A percentile compares a stretch with the other conserved stretches of the same genome.
These are phyloP conservation scores for Leptinotarsa haldemani DNA, from an alignment of 2,888 invertebrate genomes.

Conservation along the genomic window DNA sequence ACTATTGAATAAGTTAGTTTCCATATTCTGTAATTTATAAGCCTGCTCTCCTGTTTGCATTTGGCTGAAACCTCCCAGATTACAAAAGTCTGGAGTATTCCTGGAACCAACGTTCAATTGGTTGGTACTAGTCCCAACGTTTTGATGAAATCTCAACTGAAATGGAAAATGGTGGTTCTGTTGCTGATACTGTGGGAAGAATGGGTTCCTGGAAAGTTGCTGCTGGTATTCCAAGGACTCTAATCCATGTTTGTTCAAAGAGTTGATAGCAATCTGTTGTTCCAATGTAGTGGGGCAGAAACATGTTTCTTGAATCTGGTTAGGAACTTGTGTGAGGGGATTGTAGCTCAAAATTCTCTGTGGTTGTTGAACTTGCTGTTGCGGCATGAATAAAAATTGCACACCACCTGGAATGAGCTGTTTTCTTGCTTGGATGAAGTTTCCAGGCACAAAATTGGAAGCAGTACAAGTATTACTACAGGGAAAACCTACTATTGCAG, in stretches of 20 bases:
- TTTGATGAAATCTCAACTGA: slow-evolving; percentile 52
- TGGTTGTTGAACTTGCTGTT: not conserved
- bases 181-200: slow-evolving; percentile 51
- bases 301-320: not conserved
- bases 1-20: not conserved
- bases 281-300: slow-evolving; percentile 1
- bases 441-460: slow-evolving; percentile 23
- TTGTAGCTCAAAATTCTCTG: slow-evolving; percentile 10
- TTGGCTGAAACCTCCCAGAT: slow-evolving; percentile 34
- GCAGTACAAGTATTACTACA: slow-evolving; percentile 21
- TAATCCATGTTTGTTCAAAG: slow-evolving; percentile 20
- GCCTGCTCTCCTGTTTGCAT: not conserved
- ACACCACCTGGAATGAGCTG: slow-evolving; percentile 46
- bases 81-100: slow-evolving; percentile 41
- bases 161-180: slow-evolving; percentile 39
- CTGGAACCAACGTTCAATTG: slow-evolving; percentile 23
- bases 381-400: slow-evolving; percentile 40
- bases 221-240: slow-evolving; percentile 36
- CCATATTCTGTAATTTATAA: not conserved
- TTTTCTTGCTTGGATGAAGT: slow-evolving; percentile 41
- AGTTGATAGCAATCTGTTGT: slow-evolving; percentile 23
- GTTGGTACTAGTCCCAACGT: slow-evolving; percentile 52
- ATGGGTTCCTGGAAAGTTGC: slow-evolving; percentile 46
- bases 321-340: not conserved
- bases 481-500: slow-evolving; percentile 48